Evolutionary conservation across 2,888 invertebrate species (phyloP).

Genomic region (Carterocephalus palaemon): DNA sequence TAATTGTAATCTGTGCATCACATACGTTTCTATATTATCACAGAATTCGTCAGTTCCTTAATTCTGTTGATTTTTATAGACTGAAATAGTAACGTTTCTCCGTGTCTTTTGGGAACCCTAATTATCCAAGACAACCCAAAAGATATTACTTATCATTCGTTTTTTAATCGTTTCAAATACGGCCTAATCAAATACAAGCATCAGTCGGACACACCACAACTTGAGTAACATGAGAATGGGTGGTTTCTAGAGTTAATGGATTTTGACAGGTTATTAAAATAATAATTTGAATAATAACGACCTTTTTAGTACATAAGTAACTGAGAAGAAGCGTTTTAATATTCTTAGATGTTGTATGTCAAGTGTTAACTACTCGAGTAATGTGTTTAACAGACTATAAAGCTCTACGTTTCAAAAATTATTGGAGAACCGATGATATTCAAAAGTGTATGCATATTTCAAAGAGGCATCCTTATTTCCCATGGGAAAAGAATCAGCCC

Average conservation of each 20-base stretch:
- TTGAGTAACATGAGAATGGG: conserved; percentile 40
- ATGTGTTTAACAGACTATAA: neutral
- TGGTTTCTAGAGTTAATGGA: conserved; percentile 8
- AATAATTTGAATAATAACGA: conserved; percentile 22
- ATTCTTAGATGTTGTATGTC: neutral
- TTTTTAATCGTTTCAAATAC: neutral
- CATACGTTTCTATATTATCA: too few relatives aligned
- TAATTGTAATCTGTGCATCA: too few relatives aligned
- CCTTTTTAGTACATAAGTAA: conserved; percentile 1
- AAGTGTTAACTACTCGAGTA: conserved; percentile 2
- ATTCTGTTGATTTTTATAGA: too few relatives aligned
- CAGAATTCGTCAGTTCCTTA: too few relatives aligned
- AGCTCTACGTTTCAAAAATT: neutral
- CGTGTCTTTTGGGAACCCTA: too few relatives aligned
- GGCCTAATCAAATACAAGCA: conserved; percentile 21
- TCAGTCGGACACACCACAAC: conserved; percentile 39
- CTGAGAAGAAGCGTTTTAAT: neutral
- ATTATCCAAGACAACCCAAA: too few relatives aligned
- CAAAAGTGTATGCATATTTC: too few relatives aligned
- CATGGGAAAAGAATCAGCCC: too few relatives aligned
- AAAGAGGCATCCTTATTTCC: too few relatives aligned
- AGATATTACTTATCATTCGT: conserved; percentile 7
- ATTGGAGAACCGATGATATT: too few relatives aligned
- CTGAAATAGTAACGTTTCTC: too few relatives aligned
- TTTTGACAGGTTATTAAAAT: conserved; percentile 31